Evolutionary conservation across 2,113 vertebrate genomes (phyloP).

Genomic region (Mionectes macconnelli): DNA sequence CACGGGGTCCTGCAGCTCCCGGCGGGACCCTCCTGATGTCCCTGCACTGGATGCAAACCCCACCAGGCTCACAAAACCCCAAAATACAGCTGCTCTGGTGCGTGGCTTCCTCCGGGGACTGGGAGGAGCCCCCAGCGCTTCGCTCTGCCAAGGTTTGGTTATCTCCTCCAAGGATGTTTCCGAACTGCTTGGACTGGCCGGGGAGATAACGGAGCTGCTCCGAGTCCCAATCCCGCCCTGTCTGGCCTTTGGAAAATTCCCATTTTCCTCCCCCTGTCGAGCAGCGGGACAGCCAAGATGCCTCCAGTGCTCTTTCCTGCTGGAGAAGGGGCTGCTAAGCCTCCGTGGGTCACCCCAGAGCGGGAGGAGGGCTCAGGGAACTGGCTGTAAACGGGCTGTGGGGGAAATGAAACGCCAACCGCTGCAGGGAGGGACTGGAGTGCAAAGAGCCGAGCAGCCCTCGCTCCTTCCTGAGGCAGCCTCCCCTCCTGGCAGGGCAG

Average conservation of each 20-base stretch:
- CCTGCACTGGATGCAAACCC: background rate
- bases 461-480: background rate
- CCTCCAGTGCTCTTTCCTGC: background rate
- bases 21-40: fast-evolving
- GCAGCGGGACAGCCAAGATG: fast-evolving
- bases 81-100: background rate
- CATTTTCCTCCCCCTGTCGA: fast-evolving
- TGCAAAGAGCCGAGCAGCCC: background rate
- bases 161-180: conserved; percentile 35
- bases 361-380: background rate
- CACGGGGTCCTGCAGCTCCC: background rate
- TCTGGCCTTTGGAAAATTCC: background rate
- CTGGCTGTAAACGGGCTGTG: fast-evolving
- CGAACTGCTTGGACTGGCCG: background rate
- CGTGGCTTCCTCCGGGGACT: background rate
- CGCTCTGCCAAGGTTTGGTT: background rate
- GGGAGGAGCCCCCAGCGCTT: background rate
- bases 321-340: background rate
- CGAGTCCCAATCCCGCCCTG: background rate
- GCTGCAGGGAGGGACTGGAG: background rate
- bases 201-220: background rate
- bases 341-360: background rate
- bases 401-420: background rate
- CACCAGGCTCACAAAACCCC: fast-evolving
- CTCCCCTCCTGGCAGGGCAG: fast-evolving